These are phyloP conservation scores for Colletes collaris DNA, from an alignment of 2,888 invertebrate genomes.

Conservation along the genomic window DNA sequence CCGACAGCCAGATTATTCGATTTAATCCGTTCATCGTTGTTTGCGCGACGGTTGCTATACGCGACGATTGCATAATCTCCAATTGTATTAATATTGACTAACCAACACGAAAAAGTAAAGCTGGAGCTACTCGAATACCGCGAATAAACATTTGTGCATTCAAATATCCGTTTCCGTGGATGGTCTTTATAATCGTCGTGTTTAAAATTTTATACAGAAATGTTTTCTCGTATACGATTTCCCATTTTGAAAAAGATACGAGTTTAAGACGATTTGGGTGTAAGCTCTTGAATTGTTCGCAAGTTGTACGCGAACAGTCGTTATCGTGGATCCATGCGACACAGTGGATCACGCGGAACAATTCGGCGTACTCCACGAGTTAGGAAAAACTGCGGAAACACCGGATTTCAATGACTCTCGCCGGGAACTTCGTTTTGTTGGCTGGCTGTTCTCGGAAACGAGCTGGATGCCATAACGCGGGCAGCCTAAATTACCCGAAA, in stretches of 20 bases:
- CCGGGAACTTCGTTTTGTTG: constrained; percentile 1
- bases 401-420: constrained; percentile 27
- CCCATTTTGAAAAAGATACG: too few relatives aligned
- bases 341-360: constrained; percentile 6
- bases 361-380: constrained; percentile 33
- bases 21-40: constrained; percentile 44
- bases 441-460: neutral
- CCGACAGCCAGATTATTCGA: constrained; percentile 20
- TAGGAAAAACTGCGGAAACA: constrained; percentile 21
- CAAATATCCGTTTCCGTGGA: too few relatives aligned
- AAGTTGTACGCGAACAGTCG: too few relatives aligned
- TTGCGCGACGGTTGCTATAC: constrained; percentile 3
- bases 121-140: too few relatives aligned
- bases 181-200: too few relatives aligned
- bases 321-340: constrained; percentile 23
- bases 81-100: constrained; percentile 39
- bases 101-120: neutral
- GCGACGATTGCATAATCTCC: neutral
- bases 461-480: neutral
- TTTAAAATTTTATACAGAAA: too few relatives aligned
- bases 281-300: too few relatives aligned
- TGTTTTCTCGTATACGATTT: too few relatives aligned
- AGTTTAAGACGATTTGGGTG: too few relatives aligned
- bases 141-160: too few relatives aligned
- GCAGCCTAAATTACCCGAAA: constrained; percentile 11